These are phyloP conservation scores for Porites rus DNA, from an alignment of 92 coral and sea anemone genomes.

Conservation along the genomic window DNA sequence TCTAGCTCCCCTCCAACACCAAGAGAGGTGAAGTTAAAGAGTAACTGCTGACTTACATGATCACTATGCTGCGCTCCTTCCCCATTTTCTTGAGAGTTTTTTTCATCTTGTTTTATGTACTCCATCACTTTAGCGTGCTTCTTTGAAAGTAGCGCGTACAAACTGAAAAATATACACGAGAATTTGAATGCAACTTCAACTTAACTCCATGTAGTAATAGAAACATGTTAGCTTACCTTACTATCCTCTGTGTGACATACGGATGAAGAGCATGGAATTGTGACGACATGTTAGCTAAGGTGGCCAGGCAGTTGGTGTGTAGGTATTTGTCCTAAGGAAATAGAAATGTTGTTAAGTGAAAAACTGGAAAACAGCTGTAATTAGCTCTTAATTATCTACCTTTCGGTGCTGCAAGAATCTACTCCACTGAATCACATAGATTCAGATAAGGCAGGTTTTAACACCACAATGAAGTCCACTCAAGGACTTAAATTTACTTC, in stretches of 20 bases:
- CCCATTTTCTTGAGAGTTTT: slow-evolving; percentile 29
- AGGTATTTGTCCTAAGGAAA: slow-evolving; percentile 90
- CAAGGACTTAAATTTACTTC: too few species aligned
- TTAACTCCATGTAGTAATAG: background rate
- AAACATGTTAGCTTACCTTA: slow-evolving; percentile 68
- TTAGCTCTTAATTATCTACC: too few species aligned
- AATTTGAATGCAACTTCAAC: background rate
- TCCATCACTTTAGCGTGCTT: slow-evolving; percentile 95
- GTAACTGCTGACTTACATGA: slow-evolving; percentile 40
- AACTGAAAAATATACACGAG: slow-evolving; percentile 41
- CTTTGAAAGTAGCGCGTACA: slow-evolving; percentile 93
- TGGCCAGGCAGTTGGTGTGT: slow-evolving; percentile 98
- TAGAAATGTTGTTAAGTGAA: background rate
- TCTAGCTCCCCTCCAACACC: too few species aligned
- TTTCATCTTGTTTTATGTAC: slow-evolving; percentile 79
- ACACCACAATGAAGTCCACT: too few species aligned
- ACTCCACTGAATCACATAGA: too few species aligned
- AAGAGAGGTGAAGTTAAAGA: too few species aligned
- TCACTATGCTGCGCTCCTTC: slow-evolving; percentile 48
- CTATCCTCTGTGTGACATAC: slow-evolving; percentile 96
- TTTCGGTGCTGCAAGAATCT: too few species aligned
- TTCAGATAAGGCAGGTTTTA: too few species aligned
- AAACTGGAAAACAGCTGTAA: too few species aligned
- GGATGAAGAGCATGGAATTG: slow-evolving; percentile 99
- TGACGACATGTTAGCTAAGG: slow-evolving; percentile 99